Conservation (phyloP, 1,140 invertebrate genomes). For the Caligus rogercresseyi region DNA sequence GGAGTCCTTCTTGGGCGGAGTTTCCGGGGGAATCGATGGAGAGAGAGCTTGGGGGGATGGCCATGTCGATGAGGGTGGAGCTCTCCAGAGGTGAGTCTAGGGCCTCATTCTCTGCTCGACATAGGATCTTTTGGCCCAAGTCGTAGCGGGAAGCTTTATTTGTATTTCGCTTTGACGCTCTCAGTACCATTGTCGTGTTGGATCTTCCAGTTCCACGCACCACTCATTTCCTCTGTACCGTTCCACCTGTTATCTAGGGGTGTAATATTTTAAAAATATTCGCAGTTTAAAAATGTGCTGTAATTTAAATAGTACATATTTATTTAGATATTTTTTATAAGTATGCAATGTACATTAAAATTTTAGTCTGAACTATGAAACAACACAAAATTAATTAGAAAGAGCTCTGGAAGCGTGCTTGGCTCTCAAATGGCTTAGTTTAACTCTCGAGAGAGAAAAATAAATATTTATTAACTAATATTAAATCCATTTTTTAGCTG, state of each 20-base stretch:
- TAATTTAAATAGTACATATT: no score
- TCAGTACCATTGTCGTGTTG: constrained; percentile 12
- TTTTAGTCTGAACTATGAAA: no score
- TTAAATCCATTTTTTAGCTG: no score
- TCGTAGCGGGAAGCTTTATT: background rate
- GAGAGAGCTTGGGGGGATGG: background rate
- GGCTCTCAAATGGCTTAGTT: no score
- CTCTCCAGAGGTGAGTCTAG: constrained; percentile 4
- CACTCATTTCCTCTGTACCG: constrained; percentile 7
- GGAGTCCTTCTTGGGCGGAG: constrained; percentile 51
- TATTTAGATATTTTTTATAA: no score
- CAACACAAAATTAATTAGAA: no score
- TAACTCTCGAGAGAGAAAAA: no score
- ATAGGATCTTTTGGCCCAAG: background rate
- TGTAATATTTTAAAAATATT: background rate
- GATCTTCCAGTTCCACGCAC: constrained; percentile 10
- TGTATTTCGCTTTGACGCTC: constrained; percentile 11
- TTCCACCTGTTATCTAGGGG: constrained; percentile 5
- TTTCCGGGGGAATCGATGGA: background rate
- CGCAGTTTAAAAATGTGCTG: no score
- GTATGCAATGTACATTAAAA: no score
- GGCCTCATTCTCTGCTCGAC: background rate
- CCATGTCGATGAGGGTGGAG: background rate
- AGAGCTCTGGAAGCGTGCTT: no score
- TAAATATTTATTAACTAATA: no score